Percentiles rank a stretch among this genome's conserved stretches.
Evolutionary conservation across 1,140 invertebrate genomes (phyloP).

Genomic region (Drosophila funebris): DNA sequence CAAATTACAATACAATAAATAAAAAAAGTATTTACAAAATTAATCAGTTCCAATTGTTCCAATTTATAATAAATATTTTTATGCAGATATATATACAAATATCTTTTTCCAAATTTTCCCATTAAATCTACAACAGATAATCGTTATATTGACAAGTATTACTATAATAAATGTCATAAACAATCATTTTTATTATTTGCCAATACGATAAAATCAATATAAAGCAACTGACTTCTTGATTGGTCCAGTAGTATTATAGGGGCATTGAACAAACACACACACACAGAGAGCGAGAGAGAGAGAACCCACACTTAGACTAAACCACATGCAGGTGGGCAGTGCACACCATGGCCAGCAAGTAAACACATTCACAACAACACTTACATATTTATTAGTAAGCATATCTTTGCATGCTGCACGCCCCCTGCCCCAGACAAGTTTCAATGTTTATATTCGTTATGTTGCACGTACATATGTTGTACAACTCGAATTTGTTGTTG

Average conservation of each 20-base stretch:
- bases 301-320: background rate
- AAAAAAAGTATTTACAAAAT: too few species aligned
- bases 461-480: background rate
- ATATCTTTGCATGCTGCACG: constrained; percentile 1
- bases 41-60: too few species aligned
- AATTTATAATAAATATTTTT: too few species aligned
- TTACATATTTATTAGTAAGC: background rate
- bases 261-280: constrained; percentile 3
- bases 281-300: background rate
- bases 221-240: too few species aligned
- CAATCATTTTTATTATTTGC: too few species aligned
- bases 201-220: background rate
- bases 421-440: background rate
- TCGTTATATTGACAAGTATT: too few species aligned
- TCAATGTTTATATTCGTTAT: constrained; percentile 17
- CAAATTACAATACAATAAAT: background rate
- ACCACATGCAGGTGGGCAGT: too few species aligned
- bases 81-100: too few species aligned
- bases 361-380: background rate
- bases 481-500: background rate
- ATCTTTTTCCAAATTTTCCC: too few species aligned
- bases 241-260: background rate
- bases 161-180: too few species aligned
- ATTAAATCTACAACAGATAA: too few species aligned
- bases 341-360: constrained; percentile 12